Conservation (phyloP, 2,888 invertebrate genomes). For the Sarcophaga subvicina region DNA sequence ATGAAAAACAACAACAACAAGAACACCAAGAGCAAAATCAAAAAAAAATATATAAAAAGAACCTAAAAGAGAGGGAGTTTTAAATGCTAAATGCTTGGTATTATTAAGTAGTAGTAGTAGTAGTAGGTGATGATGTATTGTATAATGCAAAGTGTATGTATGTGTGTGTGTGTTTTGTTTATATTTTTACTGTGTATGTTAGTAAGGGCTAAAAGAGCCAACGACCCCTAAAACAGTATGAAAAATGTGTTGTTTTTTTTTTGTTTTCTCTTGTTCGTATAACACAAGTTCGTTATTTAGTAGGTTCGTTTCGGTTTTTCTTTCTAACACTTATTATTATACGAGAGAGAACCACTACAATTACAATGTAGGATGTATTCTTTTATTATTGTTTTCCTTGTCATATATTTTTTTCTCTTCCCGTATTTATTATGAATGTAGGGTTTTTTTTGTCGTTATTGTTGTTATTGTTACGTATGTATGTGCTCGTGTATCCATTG, state of each 20-base stretch:
- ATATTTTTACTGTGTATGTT: constrained; percentile 48
- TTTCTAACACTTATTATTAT: constrained; percentile 31
- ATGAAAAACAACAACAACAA: too few species aligned
- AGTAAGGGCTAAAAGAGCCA: constrained; percentile 68
- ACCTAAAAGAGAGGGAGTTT: constrained; percentile 1
- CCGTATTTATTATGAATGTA: constrained; percentile 55
- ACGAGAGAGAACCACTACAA: background rate
- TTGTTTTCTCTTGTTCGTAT: constrained; percentile 47
- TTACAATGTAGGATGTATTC: constrained; percentile 46
- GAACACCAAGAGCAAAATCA: too few species aligned
- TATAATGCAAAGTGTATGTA: background rate
- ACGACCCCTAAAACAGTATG: constrained; percentile 68
- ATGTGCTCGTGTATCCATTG: constrained; percentile 16
- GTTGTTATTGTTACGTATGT: constrained; percentile 16
- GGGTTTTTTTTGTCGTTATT: constrained; percentile 55
- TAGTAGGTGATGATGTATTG: constrained; percentile 22
- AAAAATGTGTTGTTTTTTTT: constrained; percentile 22
- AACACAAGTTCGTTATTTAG: constrained; percentile 2
- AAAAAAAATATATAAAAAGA: too few species aligned
- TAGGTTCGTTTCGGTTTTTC: constrained; percentile 9
- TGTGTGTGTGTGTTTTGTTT: constrained; percentile 23
- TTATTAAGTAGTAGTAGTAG: constrained; percentile 7
- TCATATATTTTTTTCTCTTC: background rate
- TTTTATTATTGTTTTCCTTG: background rate
- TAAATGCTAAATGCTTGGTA: too few species aligned